Evolutionary conservation across 1,140 invertebrate genomes (phyloP).

Genomic region (Cherax quadricarinatus): DNA sequence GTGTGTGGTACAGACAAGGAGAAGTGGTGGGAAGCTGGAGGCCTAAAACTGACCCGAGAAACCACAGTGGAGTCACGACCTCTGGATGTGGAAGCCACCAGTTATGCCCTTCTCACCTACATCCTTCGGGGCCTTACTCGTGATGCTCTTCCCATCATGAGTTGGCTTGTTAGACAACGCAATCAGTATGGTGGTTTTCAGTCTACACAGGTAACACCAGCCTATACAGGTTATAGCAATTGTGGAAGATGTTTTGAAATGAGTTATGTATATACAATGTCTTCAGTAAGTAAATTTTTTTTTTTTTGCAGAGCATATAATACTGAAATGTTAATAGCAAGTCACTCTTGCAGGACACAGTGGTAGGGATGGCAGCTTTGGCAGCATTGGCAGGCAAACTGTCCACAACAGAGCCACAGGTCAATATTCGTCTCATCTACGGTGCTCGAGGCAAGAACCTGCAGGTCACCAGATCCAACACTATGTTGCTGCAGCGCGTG

Average conservation of each 20-base stretch:
- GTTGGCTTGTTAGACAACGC: conserved; percentile 89
- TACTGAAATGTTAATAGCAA: no score
- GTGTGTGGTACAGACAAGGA: conserved; percentile 78
- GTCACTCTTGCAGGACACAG: conserved; percentile 81
- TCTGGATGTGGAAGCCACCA: conserved; percentile 91
- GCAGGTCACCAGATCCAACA: conserved; percentile 83
- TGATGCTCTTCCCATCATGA: conserved; percentile 87
- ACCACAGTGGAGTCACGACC: conserved; percentile 84
- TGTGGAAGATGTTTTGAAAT: no score
- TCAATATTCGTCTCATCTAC: conserved; percentile 79
- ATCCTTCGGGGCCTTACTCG: conserved; percentile 82
- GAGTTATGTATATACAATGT: no score
- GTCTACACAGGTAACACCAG: conserved; percentile 81
- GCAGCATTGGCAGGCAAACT: conserved; percentile 83
- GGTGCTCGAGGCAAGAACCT: conserved; percentile 80
- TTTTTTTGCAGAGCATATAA: no score
- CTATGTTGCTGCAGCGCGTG: conserved; percentile 86
- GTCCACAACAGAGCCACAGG: conserved; percentile 80
- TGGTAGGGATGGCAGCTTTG: conserved; percentile 85
- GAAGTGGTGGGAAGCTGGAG: conserved; percentile 85
- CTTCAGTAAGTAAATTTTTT: no score
- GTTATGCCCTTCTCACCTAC: conserved; percentile 87
- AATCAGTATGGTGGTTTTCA: conserved; percentile 90
- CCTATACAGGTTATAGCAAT: no score
- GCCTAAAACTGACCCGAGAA: conserved; percentile 80